phyloP scores from a whole-genome alignment of 1,140 invertebrate genomes.

The Drosophila guanche region DNA sequence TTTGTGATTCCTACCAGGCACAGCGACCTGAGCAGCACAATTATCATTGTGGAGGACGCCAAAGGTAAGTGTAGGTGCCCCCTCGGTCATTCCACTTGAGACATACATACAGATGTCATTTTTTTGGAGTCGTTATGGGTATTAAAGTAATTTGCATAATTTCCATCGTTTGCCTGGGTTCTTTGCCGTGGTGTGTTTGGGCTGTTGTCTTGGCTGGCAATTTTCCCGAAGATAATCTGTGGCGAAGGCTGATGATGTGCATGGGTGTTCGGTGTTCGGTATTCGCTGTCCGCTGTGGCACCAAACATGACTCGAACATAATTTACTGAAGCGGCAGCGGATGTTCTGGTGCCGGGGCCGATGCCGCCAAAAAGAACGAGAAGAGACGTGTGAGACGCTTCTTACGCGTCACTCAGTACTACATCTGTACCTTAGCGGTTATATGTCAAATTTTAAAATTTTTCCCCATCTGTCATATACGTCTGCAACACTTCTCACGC shows the following conservation, averaged over 20 bases:
- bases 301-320: slow-evolving; percentile 79
- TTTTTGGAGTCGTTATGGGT: slow-evolving; percentile 51
- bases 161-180: slow-evolving; percentile 30
- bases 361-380: slow-evolving; percentile 16
- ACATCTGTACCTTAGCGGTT: too few relatives aligned
- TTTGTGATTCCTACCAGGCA: slow-evolving; percentile 74
- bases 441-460: too few relatives aligned
- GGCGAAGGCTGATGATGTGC: slow-evolving; percentile 45
- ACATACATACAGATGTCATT: neutral
- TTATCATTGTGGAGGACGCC: slow-evolving; percentile 82
- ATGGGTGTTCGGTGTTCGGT: neutral
- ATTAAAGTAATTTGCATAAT: slow-evolving; percentile 81
- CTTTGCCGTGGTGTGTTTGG: slow-evolving; percentile 28
- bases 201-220: slow-evolving; percentile 35
- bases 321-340: slow-evolving; percentile 73
- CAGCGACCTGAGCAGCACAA: slow-evolving; percentile 74
- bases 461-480: too few relatives aligned
- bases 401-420: too few relatives aligned
- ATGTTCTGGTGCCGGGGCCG: slow-evolving; percentile 53
- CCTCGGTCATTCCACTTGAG: slow-evolving; percentile 57
- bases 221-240: slow-evolving; percentile 68
- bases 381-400: too few relatives aligned
- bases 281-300: neutral
- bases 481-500: too few relatives aligned
- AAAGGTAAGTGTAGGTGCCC: slow-evolving; percentile 65